Evolutionary conservation across 1,140 invertebrate species (phyloP).

Genomic region (Trialeurodes vaporariorum): DNA sequence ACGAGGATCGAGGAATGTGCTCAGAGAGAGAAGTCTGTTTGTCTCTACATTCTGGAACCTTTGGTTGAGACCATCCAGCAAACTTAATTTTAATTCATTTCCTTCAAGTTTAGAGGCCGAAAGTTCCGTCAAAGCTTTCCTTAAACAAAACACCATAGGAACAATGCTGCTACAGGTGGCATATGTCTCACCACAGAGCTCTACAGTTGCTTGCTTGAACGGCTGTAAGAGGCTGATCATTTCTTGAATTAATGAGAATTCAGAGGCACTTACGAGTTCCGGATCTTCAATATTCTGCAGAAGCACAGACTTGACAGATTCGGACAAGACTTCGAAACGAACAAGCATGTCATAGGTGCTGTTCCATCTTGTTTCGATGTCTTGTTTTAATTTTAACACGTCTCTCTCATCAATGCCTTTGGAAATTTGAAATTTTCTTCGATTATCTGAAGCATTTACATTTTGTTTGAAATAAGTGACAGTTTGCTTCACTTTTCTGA

Average conservation of each 20-base stretch:
- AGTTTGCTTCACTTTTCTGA: neutral
- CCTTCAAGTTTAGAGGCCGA: neutral
- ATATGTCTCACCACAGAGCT: neutral
- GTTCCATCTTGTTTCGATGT: constrained; percentile 28
- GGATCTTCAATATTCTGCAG: neutral
- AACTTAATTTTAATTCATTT: neutral
- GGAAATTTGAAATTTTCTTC: neutral
- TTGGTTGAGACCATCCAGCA: neutral
- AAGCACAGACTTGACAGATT: constrained; percentile 16
- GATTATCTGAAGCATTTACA: neutral
- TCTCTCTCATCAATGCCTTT: neutral
- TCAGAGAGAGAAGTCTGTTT: neutral
- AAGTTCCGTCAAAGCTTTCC: neutral
- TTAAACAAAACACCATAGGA: neutral
- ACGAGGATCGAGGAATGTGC: neutral
- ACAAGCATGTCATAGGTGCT: constrained; percentile 27
- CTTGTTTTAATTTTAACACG: constrained; percentile 28
- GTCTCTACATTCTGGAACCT: neutral
- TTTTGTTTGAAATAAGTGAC: neutral
- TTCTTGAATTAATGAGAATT: neutral
- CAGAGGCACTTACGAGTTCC: neutral
- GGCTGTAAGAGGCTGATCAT: neutral
- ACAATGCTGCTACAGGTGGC: neutral
- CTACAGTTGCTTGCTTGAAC: neutral
- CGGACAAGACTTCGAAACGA: constrained; percentile 9